Percentiles rank a stretch among this genome's conserved stretches.
These are phyloP conservation scores for Sardinella longiceps DNA, from an alignment of 2,797 vertebrate species.

Conservation along the genomic window DNA sequence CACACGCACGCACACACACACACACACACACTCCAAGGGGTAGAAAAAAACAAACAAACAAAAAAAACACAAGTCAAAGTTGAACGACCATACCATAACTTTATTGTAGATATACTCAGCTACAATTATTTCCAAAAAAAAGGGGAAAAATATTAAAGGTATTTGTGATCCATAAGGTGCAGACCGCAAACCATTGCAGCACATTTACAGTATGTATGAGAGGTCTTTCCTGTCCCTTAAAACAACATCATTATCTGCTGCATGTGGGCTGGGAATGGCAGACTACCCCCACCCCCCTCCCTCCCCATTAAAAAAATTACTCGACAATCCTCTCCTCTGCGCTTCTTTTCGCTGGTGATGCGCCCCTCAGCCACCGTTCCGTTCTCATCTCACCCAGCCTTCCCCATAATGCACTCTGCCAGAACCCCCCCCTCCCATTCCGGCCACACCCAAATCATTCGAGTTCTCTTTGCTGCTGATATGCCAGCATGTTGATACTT, in stretches of 20 bases:
- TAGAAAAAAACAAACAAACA: background rate
- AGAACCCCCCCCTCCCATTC: slow-evolving; percentile 59
- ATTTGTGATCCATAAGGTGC: slow-evolving; percentile 93
- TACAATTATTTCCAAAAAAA: slow-evolving; percentile 89
- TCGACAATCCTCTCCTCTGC: slow-evolving; percentile 29
- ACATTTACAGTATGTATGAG: slow-evolving; percentile 78
- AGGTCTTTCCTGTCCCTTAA: slow-evolving; percentile 64
- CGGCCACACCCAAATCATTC: slow-evolving; percentile 57
- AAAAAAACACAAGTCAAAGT: background rate
- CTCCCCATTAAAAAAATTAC: no score
- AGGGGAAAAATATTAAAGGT: slow-evolving; percentile 74
- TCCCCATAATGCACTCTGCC: slow-evolving; percentile 61
- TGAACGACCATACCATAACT: slow-evolving; percentile 88
- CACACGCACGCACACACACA: background rate
- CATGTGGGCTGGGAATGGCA: slow-evolving; percentile 76
- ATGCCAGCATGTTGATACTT: slow-evolving; percentile 64
- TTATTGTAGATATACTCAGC: slow-evolving; percentile 96
- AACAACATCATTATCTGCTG: slow-evolving; percentile 64
- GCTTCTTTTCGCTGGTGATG: slow-evolving; percentile 77
- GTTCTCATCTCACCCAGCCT: background rate
- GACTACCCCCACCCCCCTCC: slow-evolving; percentile 66
- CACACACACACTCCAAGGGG: background rate
- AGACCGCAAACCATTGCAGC: slow-evolving; percentile 87
- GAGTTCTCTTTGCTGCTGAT: slow-evolving; percentile 67
- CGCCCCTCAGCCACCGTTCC: slow-evolving; percentile 62